Conservation (phyloP, 2,797 vertebrate species). For the Sciurus carolinensis region DNA sequence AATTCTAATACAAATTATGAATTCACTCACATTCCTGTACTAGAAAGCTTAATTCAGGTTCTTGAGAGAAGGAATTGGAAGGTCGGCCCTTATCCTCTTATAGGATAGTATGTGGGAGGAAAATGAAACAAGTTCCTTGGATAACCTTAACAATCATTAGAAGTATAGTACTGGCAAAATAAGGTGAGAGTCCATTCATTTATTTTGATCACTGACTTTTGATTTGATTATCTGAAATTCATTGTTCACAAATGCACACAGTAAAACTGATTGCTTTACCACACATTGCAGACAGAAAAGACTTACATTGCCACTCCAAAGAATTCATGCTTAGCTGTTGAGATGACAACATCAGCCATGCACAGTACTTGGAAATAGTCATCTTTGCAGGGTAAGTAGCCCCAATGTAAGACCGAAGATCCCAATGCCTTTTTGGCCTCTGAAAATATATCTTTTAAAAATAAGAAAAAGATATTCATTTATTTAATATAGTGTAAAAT, state of each 20-base stretch:
- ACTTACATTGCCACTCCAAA: constrained; percentile 99
- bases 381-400: constrained; percentile 94
- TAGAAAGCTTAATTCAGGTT: constrained; percentile 63
- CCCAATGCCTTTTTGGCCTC: constrained; percentile 91
- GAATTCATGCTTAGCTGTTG: constrained; percentile 98
- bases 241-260: constrained; percentile 59
- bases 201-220: constrained; percentile 68
- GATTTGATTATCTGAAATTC: constrained; percentile 72
- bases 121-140: constrained; percentile 69
- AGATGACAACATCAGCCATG: constrained; percentile 96
- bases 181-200: not conserved
- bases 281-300: constrained; percentile 81
- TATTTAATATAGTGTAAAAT: constrained; percentile 96
- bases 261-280: constrained; percentile 76
- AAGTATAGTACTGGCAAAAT: constrained; percentile 54
- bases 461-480: constrained; percentile 91
- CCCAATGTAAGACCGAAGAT: constrained; percentile 94
- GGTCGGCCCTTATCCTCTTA: constrained; percentile 38
- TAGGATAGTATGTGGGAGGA: not conserved
- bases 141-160: constrained; percentile 65
- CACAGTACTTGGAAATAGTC: constrained; percentile 94
- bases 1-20: constrained; percentile 76
- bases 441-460: constrained; percentile 94
- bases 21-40: constrained; percentile 58
- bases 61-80: constrained; percentile 61